Evolutionary conservation across 2,797 vertebrate genomes (phyloP).

Genomic region (Lagothrix lagotricha): DNA sequence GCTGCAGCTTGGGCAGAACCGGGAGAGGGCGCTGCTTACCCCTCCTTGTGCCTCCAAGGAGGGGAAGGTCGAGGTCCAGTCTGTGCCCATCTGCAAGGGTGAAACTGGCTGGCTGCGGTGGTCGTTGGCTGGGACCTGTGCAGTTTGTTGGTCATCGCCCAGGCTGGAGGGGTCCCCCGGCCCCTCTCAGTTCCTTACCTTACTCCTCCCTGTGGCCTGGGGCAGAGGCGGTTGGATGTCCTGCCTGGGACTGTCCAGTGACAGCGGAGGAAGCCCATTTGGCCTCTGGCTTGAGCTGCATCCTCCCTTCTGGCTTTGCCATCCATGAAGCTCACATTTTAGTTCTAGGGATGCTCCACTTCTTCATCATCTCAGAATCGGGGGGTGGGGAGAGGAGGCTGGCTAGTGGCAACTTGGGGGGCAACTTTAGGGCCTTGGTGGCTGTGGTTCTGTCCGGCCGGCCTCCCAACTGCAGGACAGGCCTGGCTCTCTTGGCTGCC

Average conservation of each 20-base stretch:
- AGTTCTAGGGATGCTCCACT: too few relatives aligned
- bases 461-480: not conserved
- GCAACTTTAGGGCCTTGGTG: not conserved
- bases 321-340: not conserved
- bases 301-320: not conserved
- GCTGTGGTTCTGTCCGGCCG: accelerated
- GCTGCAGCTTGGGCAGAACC: not conserved
- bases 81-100: accelerated
- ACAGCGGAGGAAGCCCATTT: not conserved
- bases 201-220: not conserved
- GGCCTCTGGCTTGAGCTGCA: not conserved
- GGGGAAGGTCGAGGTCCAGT: not conserved
- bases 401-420: accelerated
- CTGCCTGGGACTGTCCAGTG: not conserved
- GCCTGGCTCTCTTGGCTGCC: not conserved
- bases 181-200: not conserved
- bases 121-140: accelerated
- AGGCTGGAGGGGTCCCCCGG: not conserved
- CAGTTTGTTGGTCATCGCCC: accelerated
- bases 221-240: not conserved
- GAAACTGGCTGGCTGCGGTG: accelerated
- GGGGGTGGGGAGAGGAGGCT: not conserved
- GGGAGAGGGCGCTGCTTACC: accelerated
- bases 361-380: not conserved
- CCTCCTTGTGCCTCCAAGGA: not conserved